Evolutionary conservation across 2,113 vertebrate genomes (phyloP).

Genomic region (Stigmatopora nigra): DNA sequence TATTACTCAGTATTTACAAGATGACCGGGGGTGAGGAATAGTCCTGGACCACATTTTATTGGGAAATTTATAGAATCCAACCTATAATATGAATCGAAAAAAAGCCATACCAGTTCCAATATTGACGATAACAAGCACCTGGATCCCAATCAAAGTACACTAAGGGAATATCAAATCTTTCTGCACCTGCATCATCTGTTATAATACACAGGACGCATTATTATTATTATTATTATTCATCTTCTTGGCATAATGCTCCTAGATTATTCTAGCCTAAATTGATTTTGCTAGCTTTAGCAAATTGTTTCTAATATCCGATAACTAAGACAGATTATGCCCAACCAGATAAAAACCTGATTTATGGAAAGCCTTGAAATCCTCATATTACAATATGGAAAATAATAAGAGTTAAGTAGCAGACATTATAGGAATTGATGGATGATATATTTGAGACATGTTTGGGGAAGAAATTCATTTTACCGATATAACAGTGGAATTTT

Average conservation of each 20-base stretch:
- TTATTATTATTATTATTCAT: conserved; percentile 41
- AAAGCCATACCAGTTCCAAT: not conserved
- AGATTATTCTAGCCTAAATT: conserved; percentile 38
- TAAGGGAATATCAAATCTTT: conserved; percentile 10
- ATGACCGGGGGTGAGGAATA: not conserved
- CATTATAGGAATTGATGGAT: conserved; percentile 30
- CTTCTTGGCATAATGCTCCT: conserved; percentile 12
- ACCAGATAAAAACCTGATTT: conserved; percentile 40
- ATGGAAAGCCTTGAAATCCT: conserved; percentile 43
- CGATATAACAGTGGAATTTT: conserved; percentile 4
- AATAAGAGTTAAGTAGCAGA: conserved; percentile 25
- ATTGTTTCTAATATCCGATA: conserved; percentile 51
- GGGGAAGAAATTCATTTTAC: conserved; percentile 13
- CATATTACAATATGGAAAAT: conserved; percentile 25
- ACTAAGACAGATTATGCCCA: conserved; percentile 50
- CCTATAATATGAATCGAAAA: not conserved
- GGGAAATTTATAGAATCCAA: not conserved
- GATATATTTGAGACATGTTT: conserved; percentile 3
- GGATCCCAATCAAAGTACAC: conserved; percentile 19
- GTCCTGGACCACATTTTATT: not conserved
- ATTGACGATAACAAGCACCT: not conserved
- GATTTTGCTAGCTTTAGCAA: conserved; percentile 43
- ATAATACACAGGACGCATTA: conserved; percentile 11
- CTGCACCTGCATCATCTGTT: conserved; percentile 12
- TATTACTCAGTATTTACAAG: not conserved